phyloP scores from a whole-genome alignment of 2,797 vertebrate species.

The Sebastes kiyomatsui region DNA sequence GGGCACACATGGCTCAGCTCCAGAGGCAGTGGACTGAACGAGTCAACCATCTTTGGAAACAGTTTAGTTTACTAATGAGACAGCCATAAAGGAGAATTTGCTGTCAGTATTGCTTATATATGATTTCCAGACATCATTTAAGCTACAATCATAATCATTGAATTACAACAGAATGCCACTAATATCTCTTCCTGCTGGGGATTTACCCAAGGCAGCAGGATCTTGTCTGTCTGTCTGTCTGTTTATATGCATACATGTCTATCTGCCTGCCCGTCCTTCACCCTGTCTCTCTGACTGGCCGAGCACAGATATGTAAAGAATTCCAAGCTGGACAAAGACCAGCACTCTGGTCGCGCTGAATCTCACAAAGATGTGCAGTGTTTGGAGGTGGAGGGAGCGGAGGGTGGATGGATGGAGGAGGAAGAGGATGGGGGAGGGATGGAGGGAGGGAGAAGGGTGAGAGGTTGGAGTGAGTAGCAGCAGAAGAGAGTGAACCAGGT shows the following conservation, averaged over 20 bases:
- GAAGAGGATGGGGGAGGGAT: not conserved
- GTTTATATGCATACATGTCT: not conserved
- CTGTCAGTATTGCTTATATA: not conserved
- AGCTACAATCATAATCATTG: not conserved
- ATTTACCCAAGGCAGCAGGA: not conserved
- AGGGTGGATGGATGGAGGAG: not conserved
- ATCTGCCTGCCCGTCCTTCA: not conserved
- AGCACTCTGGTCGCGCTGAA: constrained; percentile 56
- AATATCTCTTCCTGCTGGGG: not conserved
- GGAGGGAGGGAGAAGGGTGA: not conserved
- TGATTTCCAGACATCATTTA: not conserved
- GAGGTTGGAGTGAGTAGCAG: not conserved
- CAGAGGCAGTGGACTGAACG: not conserved
- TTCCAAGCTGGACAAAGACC: constrained; percentile 76
- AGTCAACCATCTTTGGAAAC: not conserved
- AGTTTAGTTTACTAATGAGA: not conserved
- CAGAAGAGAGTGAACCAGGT: not conserved
- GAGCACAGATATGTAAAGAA: constrained; percentile 78
- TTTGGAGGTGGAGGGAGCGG: constrained; percentile 47
- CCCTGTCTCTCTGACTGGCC: constrained; percentile 17
- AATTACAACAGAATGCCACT: not conserved
- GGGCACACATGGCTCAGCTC: not conserved
- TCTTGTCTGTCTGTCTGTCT: not conserved
- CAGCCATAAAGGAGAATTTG: not conserved
- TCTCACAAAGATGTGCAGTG: constrained; percentile 77